Evolutionary conservation across 2,888 invertebrate species (phyloP), one percentile per base, ranked within the genome.

Genomic region (Antheraea yamamai): DNA sequence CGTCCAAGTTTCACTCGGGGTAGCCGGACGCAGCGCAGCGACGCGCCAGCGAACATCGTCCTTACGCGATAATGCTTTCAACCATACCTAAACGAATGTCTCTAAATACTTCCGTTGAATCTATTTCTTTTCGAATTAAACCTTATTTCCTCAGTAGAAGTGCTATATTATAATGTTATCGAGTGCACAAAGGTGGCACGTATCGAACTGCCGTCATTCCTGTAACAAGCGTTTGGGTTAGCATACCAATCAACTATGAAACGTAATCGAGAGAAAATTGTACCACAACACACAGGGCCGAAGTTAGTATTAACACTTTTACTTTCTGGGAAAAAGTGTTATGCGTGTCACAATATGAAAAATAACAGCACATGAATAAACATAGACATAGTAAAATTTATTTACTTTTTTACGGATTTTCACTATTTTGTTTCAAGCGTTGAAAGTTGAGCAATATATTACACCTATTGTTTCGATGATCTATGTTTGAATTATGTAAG

Each of bases 221-320:
- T 86, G 92, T 94, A 93, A 94, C 93, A 89, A 80, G 87, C 80
- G 83, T 82, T 87, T 84, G 82, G 79, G 78, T 78, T 79, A 85
- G 92, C 92, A 94, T 94, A 91, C 88, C 79, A 91, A 94, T 90
- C 82, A 80, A 86, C 88, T 80, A 82, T 82, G 84, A 84, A 88
- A 91, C 92, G 94, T 94, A 94, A 94, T 92, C 89, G 86, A 87
- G 93, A 89, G 94, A 94, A 94, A 94, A 94, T 90, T 91, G 90
- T 92, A 91, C 85, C 87, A 88, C 77, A 74, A 55, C 35, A 14
- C 4, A 73, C 91, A 91, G 93, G 80, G 83, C 77, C 78, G 89
- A 74, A 89, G 76, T 86, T 35, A 39, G 74, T 20, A 4, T 23
- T n/a, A 26, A 12, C 52, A 68, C 77, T 73, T 76, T 74, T 75